Evolutionary conservation across 2,888 invertebrate genomes (phyloP), one percentile per base, ranked within the genome.

Genomic region (Nezara viridula): DNA sequence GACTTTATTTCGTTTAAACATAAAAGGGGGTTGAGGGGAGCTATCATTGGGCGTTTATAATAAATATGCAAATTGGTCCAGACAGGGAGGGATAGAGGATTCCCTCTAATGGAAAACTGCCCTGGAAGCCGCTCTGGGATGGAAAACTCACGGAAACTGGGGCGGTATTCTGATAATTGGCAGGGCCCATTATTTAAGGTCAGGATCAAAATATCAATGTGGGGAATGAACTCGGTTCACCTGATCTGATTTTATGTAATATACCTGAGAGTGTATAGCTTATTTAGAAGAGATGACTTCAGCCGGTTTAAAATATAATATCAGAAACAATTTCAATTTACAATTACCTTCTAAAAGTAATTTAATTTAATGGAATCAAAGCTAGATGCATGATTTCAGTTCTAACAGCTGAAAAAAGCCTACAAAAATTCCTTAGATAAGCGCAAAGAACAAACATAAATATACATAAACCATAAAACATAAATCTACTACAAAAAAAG

Each of bases 1-100:
- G 44, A 81, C 81, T 40, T 81, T 47, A 81, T 81, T 81, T 81
- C 44, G 81, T 81, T 81, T 81, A 44, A 81, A 81, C 81, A 44
- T 81, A 81, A 81, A 44, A 47, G 7, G 44, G 81, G 44, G 81
- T n/a, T 19, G 81, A 21, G 44, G 14, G 44, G 44, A n/a, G 81
- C 81, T 81, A 81, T 81, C 44, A 81, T 81, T 81, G 81, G 81
- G 81, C 81, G 81, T 81, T 81, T 81, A 81, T 81, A 81, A 81
- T 81, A 81, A 81, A 81, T 81, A 81, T 81, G 81, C 81, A 81
- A 81, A 81, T 81, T 40, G 81, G 44, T 40, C 44, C 44, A 81
- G 81, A 44, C 81, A 81, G 81, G 81, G n/a, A 47, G 44, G 81
- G 81, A 81, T 44, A 40, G 81, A 81, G 81, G 81, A 44, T 81